Percentiles rank a stretch among this genome's conserved stretches.
Conservation (phyloP, 2,888 invertebrate species). For the Luperina testacea region DNA sequence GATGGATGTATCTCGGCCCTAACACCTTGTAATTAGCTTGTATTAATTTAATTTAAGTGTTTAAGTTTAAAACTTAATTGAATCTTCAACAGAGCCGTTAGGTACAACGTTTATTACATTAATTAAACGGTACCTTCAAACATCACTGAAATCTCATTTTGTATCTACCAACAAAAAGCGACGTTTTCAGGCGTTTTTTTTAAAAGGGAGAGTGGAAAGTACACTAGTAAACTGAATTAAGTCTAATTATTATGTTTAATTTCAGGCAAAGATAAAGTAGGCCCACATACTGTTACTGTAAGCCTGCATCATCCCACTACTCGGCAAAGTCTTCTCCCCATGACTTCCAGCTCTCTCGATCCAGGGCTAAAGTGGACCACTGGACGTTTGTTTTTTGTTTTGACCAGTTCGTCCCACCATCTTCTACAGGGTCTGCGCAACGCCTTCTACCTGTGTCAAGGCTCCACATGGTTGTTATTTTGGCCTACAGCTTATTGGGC, state of each 20-base stretch:
- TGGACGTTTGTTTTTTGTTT: no score
- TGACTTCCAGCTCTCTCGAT: no score
- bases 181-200: conserved; percentile 50
- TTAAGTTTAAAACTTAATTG: conserved; percentile 69
- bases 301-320: no score
- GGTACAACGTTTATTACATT: conserved; percentile 67
- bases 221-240: conserved; percentile 48
- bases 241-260: conserved; percentile 34
- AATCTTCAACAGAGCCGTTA: conserved; percentile 62
- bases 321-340: no score
- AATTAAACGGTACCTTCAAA: conserved; percentile 67
- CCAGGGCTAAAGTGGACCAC: no score
- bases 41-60: conserved; percentile 65
- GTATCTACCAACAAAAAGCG: conserved; percentile 60
- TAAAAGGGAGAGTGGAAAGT: conserved; percentile 43
- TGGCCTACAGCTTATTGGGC: no score
- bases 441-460: no score
- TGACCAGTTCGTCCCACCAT: no score
- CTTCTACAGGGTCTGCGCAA: no score
- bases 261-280: neutral
- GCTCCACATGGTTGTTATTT: no score
- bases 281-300: no score
- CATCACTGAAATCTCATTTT: conserved; percentile 66
- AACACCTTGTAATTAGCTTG: conserved; percentile 61
- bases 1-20: conserved; percentile 55